Conservation (phyloP, 2,888 invertebrate genomes). For the Zygogramma bicolorata region DNA sequence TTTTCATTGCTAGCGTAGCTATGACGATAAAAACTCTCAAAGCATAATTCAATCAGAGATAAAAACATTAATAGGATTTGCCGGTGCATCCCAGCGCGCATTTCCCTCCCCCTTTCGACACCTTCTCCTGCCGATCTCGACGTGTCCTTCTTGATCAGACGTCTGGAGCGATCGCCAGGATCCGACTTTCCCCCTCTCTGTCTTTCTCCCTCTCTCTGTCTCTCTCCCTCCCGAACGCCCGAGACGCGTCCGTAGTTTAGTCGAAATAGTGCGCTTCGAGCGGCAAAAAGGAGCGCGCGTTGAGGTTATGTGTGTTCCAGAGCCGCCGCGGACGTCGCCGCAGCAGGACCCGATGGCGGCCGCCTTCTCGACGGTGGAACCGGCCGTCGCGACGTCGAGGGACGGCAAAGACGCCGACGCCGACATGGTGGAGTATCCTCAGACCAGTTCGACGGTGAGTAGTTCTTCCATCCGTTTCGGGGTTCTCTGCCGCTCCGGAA, state of each 20-base stretch:
- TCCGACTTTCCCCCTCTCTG: background rate
- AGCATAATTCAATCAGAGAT: too few species aligned
- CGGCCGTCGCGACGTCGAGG: slow-evolving; percentile 64
- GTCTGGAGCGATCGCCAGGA: background rate
- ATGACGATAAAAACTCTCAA: too few species aligned
- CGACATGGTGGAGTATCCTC: slow-evolving; percentile 66
- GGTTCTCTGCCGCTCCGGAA: too few species aligned
- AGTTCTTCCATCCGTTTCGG: too few species aligned
- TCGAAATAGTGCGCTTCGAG: background rate
- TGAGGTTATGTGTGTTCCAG: slow-evolving; percentile 67
- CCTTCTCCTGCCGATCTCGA: background rate
- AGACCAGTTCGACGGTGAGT: slow-evolving; percentile 66
- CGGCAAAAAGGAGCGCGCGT: background rate
- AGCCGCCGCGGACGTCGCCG: slow-evolving; percentile 82
- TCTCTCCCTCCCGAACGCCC: background rate
- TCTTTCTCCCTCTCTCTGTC: background rate
- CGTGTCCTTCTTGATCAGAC: background rate
- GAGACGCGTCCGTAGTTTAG: background rate
- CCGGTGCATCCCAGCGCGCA: background rate
- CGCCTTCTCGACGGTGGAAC: slow-evolving; percentile 45
- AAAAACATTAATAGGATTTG: too few species aligned
- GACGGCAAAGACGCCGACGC: slow-evolving; percentile 60
- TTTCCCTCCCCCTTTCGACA: background rate
- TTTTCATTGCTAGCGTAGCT: too few species aligned
- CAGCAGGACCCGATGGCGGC: slow-evolving; percentile 75